Evolutionary conservation across 2,113 vertebrate species (phyloP).

Genomic region (Leiothrix lutea): DNA sequence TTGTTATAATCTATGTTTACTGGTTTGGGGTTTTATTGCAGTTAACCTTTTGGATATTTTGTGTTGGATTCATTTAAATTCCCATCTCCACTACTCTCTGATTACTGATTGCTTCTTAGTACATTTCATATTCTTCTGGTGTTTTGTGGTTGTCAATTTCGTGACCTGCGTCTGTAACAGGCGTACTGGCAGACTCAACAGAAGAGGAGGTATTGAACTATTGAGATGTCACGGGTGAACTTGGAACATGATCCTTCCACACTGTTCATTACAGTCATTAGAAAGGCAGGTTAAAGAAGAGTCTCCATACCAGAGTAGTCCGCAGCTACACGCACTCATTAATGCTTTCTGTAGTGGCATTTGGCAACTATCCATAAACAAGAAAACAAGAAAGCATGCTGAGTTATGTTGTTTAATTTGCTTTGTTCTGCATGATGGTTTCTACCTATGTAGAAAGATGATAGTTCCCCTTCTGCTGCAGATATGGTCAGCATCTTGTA

Average conservation of each 20-base stretch:
- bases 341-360: background rate
- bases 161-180: background rate
- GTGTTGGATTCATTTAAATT: background rate
- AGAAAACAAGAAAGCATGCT: background rate
- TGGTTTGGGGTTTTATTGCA: background rate
- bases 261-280: background rate
- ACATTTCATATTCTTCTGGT: background rate
- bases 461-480: background rate
- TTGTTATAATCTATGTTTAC: background rate
- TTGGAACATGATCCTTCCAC: background rate
- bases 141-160: background rate
- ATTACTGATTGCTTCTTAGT: background rate
- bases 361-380: background rate
- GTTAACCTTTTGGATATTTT: background rate
- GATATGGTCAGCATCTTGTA: background rate
- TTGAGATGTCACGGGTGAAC: background rate
- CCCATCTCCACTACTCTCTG: background rate
- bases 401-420: background rate
- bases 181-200: background rate
- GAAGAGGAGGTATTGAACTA: background rate
- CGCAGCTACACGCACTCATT: background rate
- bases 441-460: background rate
- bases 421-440: background rate
- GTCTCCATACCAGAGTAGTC: background rate
- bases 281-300: background rate